phyloP scores from a whole-genome alignment of 2,113 vertebrate species.

The Corythaixoides concolor region DNA sequence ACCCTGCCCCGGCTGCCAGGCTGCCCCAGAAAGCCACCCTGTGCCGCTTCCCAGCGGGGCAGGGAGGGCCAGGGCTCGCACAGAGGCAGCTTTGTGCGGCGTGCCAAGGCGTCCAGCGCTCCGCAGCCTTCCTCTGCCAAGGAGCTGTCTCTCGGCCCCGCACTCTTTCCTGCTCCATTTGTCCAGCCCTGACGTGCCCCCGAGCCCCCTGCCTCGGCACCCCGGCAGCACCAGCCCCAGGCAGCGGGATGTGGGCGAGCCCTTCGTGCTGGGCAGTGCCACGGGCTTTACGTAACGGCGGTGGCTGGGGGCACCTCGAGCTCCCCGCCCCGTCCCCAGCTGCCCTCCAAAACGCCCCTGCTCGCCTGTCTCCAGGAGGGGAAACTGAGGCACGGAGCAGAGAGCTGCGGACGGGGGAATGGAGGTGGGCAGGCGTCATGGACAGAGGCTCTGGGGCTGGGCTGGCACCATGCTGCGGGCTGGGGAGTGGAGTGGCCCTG shows the following conservation, averaged over 20 bases:
- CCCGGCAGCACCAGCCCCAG: background rate
- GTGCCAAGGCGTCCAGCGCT: constrained; percentile 74
- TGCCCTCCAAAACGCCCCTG: background rate
- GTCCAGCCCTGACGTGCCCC: constrained; percentile 34
- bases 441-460: background rate
- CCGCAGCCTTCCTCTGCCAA: constrained; percentile 70
- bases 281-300: background rate
- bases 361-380: background rate
- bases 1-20: constrained; percentile 36
- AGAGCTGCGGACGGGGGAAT: background rate
- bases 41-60: constrained; percentile 61
- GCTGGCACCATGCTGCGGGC: rapidly evolving
- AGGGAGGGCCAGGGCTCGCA: constrained; percentile 48
- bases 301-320: background rate
- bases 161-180: constrained; percentile 50
- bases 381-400: background rate
- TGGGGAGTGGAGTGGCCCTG: rapidly evolving
- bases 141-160: constrained; percentile 60
- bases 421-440: background rate
- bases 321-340: background rate
- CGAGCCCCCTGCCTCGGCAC: constrained; percentile 11
- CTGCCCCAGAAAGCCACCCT: constrained; percentile 67
- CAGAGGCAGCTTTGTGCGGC: constrained; percentile 75
- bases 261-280: background rate
- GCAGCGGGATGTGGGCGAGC: background rate